Evolutionary conservation across 1,140 invertebrate species (phyloP).

Genomic region (Augochlora pura): DNA sequence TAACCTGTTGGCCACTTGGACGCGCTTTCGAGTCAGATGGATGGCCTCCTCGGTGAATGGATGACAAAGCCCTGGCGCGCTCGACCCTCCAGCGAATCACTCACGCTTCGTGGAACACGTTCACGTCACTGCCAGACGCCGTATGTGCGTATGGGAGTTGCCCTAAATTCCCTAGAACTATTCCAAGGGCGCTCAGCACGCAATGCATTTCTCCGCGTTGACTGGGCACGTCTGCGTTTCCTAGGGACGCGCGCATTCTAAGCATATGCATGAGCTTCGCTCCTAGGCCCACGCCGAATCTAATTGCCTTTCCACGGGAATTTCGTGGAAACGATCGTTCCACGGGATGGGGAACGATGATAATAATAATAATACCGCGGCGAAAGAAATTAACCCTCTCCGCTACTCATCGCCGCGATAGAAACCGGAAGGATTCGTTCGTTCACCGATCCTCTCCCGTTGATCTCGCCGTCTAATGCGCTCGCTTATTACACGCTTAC

Average conservation of each 20-base stretch:
- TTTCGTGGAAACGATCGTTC: too few relatives aligned
- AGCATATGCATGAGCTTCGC: too few relatives aligned
- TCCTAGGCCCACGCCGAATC: too few relatives aligned
- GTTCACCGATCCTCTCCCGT: background rate
- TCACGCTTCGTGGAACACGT: constrained; percentile 59
- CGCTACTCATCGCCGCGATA: constrained; percentile 27
- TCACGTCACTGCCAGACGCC: constrained; percentile 58
- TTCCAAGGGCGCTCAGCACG: constrained; percentile 29
- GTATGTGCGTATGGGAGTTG: constrained; percentile 44
- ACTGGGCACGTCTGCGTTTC: constrained; percentile 22
- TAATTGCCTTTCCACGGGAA: too few relatives aligned
- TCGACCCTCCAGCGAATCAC: constrained; percentile 35
- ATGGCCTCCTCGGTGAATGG: constrained; percentile 14
- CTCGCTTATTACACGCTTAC: constrained; percentile 16
- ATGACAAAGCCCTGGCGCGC: constrained; percentile 31
- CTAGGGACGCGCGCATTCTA: background rate
- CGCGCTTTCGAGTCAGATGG: background rate
- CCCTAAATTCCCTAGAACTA: constrained; percentile 49
- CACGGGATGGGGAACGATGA: too few relatives aligned
- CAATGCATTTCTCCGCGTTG: constrained; percentile 28
- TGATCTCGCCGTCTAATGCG: background rate
- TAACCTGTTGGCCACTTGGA: constrained; percentile 20
- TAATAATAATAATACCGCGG: too few relatives aligned
- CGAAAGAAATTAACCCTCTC: background rate
- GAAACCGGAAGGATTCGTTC: constrained; percentile 34